Percentiles rank a stretch among this genome's conserved stretches.
These are phyloP conservation scores for Scomber japonicus DNA, from an alignment of 2,113 vertebrate genomes.

Conservation along the genomic window DNA sequence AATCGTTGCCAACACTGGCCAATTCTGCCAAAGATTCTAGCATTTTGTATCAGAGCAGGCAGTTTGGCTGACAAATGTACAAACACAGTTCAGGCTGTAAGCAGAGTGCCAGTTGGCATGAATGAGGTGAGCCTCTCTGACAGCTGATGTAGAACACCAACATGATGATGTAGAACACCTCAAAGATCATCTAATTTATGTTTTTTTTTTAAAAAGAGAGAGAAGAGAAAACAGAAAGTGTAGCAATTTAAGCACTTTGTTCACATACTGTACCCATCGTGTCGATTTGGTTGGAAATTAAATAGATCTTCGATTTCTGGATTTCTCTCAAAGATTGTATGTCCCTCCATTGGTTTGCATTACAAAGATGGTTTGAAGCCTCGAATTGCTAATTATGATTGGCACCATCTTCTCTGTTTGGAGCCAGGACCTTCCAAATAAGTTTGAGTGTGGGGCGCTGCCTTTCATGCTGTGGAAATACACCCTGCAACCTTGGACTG, in stretches of 20 bases:
- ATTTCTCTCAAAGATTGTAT: too few relatives aligned
- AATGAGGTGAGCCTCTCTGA: slow-evolving; percentile 1
- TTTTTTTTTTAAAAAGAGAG: not conserved
- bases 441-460: too few relatives aligned
- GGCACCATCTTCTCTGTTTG: too few relatives aligned
- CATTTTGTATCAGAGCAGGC: slow-evolving; percentile 10
- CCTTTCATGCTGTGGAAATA: too few relatives aligned
- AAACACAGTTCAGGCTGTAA: slow-evolving; percentile 22
- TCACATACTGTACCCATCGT: not conserved
- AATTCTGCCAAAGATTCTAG: slow-evolving; percentile 33
- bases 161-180: slow-evolving; percentile 5
- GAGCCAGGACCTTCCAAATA: too few relatives aligned
- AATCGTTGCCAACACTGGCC: slow-evolving; percentile 22
- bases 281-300: not conserved
- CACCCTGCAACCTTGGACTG: too few relatives aligned
- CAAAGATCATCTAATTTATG: not conserved
- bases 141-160: slow-evolving; percentile 4
- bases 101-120: slow-evolving; percentile 3
- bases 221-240: not conserved
- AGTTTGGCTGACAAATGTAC: slow-evolving; percentile 14
- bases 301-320: too few relatives aligned
- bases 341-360: too few relatives aligned
- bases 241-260: not conserved
- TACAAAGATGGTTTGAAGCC: too few relatives aligned
- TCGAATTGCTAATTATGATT: too few relatives aligned